Evolutionary conservation across 2,888 invertebrate species (phyloP).

Genomic region (Diadegma fenestrale): DNA sequence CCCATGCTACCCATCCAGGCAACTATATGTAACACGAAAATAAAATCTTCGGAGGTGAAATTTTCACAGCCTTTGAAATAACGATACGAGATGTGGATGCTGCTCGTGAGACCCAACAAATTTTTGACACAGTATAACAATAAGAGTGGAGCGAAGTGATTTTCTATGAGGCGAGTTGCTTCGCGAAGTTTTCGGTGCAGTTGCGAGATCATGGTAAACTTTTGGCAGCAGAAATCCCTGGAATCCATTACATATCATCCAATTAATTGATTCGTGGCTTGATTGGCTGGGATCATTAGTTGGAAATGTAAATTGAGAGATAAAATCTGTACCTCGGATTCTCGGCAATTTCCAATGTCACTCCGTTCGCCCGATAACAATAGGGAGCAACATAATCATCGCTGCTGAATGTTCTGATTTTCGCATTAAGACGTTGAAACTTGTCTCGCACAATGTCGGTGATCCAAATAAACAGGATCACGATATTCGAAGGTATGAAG

Average conservation of each 20-base stretch:
- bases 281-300: background rate
- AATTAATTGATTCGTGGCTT: background rate
- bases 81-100: background rate
- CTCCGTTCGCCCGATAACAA: background rate
- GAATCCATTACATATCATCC: background rate
- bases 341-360: background rate
- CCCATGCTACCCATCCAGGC: background rate
- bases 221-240: background rate
- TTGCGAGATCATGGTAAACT: slow-evolving; percentile 12
- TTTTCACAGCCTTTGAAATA: background rate
- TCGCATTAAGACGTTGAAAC: slow-evolving; percentile 40
- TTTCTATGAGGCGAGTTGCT: slow-evolving; percentile 1
- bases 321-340: background rate
- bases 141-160: slow-evolving; percentile 37
- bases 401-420: background rate
- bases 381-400: background rate
- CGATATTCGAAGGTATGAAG: slow-evolving; percentile 4
- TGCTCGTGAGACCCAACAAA: background rate
- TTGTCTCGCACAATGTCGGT: slow-evolving; percentile 13
- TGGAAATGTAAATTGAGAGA: background rate
- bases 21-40: background rate
- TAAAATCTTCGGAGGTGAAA: background rate
- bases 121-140: slow-evolving; percentile 2
- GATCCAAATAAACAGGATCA: slow-evolving; percentile 16
- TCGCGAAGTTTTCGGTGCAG: slow-evolving; percentile 50